phyloP scores from a whole-genome alignment of 2,888 invertebrate genomes.

The Drosophila testacea region DNA sequence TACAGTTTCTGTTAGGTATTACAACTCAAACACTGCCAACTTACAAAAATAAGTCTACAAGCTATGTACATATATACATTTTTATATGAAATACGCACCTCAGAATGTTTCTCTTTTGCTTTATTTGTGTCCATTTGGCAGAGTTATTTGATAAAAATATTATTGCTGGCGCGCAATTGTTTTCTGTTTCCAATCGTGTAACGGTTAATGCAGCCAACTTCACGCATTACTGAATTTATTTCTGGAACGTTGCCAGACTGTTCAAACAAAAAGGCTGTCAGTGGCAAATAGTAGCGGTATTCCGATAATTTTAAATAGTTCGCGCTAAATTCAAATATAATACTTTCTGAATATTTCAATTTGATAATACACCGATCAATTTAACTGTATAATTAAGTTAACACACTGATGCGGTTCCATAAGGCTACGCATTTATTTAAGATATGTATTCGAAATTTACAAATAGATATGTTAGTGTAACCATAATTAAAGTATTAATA shows the following conservation, averaged over 20 bases:
- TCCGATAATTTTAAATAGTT: not conserved
- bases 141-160: not conserved
- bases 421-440: slow-evolving; percentile 34
- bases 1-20: not conserved
- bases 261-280: not conserved
- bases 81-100: not conserved
- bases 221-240: not conserved
- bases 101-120: not conserved
- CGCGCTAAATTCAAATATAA: no score
- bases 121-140: not conserved
- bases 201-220: slow-evolving; percentile 16
- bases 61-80: not conserved
- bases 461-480: slow-evolving; percentile 11
- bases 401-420: not conserved
- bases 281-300: not conserved
- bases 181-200: not conserved
- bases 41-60: not conserved
- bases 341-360: no score
- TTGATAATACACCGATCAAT: not conserved
- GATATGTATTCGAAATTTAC: slow-evolving; percentile 27
- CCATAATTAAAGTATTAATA: slow-evolving; percentile 12
- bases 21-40: not conserved
- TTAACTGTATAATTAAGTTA: not conserved
- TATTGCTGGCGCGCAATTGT: slow-evolving; percentile 3
- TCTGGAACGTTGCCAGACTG: not conserved